Evolutionary conservation across 1,140 invertebrate genomes (phyloP).

Genomic region (Ctenoplectra terminalis): DNA sequence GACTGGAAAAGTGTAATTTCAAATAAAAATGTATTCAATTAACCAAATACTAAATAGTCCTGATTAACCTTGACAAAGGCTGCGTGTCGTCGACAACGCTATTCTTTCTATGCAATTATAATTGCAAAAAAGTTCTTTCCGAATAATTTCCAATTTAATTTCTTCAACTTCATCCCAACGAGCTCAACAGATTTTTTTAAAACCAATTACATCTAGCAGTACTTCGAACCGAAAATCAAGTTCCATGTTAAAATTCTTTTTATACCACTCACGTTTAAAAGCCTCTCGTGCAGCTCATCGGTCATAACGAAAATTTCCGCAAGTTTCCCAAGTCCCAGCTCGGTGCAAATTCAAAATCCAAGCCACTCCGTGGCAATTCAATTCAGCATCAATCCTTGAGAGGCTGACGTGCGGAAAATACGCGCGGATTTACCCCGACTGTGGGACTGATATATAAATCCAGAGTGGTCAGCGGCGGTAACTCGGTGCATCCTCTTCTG

Average conservation of each 20-base stretch:
- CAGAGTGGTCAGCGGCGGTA: neutral
- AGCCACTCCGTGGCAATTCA: neutral
- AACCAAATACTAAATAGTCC: too few relatives aligned
- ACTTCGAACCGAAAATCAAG: neutral
- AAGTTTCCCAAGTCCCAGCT: neutral
- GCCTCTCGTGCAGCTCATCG: too few relatives aligned
- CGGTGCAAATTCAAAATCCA: neutral
- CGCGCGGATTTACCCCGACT: neutral
- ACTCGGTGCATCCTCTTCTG: conserved; percentile 10
- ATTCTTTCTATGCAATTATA: neutral
- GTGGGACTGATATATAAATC: conserved; percentile 28
- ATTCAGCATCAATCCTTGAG: neutral
- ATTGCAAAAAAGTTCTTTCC: neutral
- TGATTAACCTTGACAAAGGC: too few relatives aligned
- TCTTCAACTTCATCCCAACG: too few relatives aligned
- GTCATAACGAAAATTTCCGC: neutral
- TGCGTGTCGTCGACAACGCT: too few relatives aligned
- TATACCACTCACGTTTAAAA: neutral
- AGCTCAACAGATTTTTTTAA: too few relatives aligned
- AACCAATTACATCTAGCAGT: too few relatives aligned
- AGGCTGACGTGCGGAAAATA: neutral
- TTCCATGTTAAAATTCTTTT: neutral
- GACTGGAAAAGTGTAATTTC: too few relatives aligned
- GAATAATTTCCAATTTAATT: neutral
- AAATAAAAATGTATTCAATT: too few relatives aligned